Evolutionary conservation across 2,797 vertebrate genomes (phyloP).

Genomic region (Ctenosaura bakeri): DNA sequence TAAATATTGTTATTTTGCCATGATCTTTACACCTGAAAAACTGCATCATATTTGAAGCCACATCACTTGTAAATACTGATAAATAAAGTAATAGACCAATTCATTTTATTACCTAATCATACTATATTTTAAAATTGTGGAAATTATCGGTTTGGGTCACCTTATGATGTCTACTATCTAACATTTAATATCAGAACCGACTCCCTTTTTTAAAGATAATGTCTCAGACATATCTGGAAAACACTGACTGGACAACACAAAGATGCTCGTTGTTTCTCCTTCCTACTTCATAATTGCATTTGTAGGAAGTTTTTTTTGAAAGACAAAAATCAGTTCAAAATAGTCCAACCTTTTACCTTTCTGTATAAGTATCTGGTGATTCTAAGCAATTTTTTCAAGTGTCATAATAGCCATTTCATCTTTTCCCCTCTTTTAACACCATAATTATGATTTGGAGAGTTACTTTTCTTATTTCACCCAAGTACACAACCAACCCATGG

Average conservation of each 20-base stretch:
- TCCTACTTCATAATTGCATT: not conserved
- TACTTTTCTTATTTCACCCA: conserved; percentile 83
- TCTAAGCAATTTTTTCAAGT: conserved; percentile 64
- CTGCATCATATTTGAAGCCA: conserved; percentile 13
- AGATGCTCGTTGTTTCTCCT: too few relatives aligned
- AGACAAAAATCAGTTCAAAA: not conserved
- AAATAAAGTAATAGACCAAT: conserved; percentile 63
- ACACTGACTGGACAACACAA: too few relatives aligned
- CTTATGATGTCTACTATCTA: conserved; percentile 58
- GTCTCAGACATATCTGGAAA: too few relatives aligned
- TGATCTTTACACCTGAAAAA: conserved; percentile 54
- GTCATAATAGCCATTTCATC: conserved; percentile 67
- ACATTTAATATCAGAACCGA: conserved; percentile 6
- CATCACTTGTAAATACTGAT: conserved; percentile 12
- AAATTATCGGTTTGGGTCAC: conserved; percentile 56
- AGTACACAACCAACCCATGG: conserved; percentile 89
- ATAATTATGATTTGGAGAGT: conserved; percentile 80
- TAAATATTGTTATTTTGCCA: conserved; percentile 48
- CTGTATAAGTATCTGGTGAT: conserved; percentile 67
- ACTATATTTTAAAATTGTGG: conserved; percentile 58
- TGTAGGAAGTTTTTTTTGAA: not conserved
- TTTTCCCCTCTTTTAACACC: conserved; percentile 79
- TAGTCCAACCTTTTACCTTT: conserved; percentile 18
- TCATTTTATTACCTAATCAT: conserved; percentile 62
- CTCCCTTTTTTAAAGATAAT: not conserved